Percentiles rank a stretch among this genome's conserved stretches.
phyloP scores from a whole-genome alignment of 2,797 vertebrate genomes.

The Falco columbarius region DNA sequence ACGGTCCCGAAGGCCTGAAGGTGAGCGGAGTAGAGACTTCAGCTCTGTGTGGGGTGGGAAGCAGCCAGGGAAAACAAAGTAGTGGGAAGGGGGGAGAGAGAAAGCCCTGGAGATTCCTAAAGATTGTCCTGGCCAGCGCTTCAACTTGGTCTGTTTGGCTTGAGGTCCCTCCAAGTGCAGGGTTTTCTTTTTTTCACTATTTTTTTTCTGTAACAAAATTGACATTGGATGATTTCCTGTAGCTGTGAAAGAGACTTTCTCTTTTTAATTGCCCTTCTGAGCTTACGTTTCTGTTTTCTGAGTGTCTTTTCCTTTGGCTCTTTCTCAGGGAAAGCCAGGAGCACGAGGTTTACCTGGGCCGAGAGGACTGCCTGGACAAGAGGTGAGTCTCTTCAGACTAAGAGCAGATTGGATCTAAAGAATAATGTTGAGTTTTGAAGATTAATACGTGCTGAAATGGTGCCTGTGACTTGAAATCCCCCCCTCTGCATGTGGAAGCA shows the following conservation, averaged over 20 bases:
- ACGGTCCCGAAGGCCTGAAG: constrained; percentile 92
- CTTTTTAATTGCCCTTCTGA: constrained; percentile 47
- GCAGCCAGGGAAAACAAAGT: constrained; percentile 42
- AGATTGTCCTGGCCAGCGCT: constrained; percentile 53
- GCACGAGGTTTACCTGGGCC: constrained; percentile 90
- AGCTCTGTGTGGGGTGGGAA: not conserved
- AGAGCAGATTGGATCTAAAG: not conserved
- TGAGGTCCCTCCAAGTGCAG: constrained; percentile 64
- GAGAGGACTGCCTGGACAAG: constrained; percentile 84
- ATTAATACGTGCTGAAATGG: not conserved
- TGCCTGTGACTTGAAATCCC: not conserved
- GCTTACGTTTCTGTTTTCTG: constrained; percentile 52
- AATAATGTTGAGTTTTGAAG: not conserved
- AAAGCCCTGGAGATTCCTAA: constrained; percentile 58
- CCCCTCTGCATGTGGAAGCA: not conserved
- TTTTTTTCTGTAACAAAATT: constrained; percentile 65
- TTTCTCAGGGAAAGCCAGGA: constrained; percentile 89
- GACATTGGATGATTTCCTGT: constrained; percentile 69
- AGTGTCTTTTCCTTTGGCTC: constrained; percentile 60
- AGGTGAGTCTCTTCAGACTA: constrained; percentile 79
- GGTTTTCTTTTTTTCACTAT: not conserved
- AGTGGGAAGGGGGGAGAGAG: not conserved
- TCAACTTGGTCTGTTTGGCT: constrained; percentile 47
- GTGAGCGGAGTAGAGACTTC: constrained; percentile 72
- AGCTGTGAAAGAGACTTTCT: constrained; percentile 58